Conservation (phyloP, 2,888 invertebrate species). For the Cotesia congregata region DNA sequence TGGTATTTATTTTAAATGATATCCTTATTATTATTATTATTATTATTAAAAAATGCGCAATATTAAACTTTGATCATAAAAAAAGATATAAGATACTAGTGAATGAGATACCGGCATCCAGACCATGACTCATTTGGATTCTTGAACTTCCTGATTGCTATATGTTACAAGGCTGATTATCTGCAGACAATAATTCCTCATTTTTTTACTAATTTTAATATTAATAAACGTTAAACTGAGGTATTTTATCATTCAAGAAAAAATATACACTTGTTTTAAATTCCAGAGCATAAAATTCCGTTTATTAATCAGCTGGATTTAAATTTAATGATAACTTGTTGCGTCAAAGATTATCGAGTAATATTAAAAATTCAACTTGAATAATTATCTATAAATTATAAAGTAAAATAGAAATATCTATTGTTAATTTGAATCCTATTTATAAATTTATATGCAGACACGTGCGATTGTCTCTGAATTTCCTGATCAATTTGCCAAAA, state of each 20-base stretch:
- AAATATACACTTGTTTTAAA: neutral
- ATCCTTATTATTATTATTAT: neutral
- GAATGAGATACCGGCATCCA: neutral
- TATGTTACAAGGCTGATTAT: slow-evolving; percentile 11
- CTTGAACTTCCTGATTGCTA: slow-evolving; percentile 35
- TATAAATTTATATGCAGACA: slow-evolving; percentile 52
- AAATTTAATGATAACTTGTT: neutral
- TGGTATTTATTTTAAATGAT: slow-evolving; percentile 73
- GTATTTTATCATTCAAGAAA: too few relatives aligned
- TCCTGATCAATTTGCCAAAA: slow-evolving; percentile 52
- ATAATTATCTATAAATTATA: too few relatives aligned
- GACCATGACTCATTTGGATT: slow-evolving; percentile 45
- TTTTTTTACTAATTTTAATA: neutral
- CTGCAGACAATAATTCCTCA: slow-evolving; percentile 33
- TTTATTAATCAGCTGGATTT: neutral
- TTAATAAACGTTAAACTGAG: neutral
- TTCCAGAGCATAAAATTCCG: neutral
- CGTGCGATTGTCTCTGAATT: slow-evolving; percentile 56
- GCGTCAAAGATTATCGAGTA: too few relatives aligned
- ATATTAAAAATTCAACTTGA: too few relatives aligned
- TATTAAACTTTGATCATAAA: neutral
- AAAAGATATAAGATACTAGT: neutral
- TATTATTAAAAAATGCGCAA: neutral
- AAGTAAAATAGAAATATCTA: too few relatives aligned
- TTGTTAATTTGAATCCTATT: too few relatives aligned